Conservation (phyloP, 1,140 invertebrate species). For the Drosophila melanogaster region Release_6_plus_ISO1_MT NC_004354.4:15810501-15811000, state of each 20-base stretch:
- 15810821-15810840: background rate
- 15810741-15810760: background rate
- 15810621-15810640: background rate
- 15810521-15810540: conserved; percentile 30
- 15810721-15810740: background rate
- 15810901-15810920: background rate
- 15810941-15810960: background rate
- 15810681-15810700: background rate
- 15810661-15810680: background rate
- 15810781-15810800: conserved; percentile 1
- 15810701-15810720: background rate
- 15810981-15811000: background rate
- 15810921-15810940: conserved; percentile 1
- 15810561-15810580: conserved; percentile 38
- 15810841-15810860: background rate
- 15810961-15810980: background rate
- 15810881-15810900: background rate
- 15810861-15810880: background rate
- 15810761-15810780: background rate
- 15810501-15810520: conserved; percentile 42
- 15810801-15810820: background rate
- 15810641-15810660: background rate
- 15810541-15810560: conserved; percentile 48
- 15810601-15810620: background rate
- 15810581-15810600: background rate